Conservation (phyloP, 2,113 vertebrate genomes). For the Zosterops pallidus region DNA sequence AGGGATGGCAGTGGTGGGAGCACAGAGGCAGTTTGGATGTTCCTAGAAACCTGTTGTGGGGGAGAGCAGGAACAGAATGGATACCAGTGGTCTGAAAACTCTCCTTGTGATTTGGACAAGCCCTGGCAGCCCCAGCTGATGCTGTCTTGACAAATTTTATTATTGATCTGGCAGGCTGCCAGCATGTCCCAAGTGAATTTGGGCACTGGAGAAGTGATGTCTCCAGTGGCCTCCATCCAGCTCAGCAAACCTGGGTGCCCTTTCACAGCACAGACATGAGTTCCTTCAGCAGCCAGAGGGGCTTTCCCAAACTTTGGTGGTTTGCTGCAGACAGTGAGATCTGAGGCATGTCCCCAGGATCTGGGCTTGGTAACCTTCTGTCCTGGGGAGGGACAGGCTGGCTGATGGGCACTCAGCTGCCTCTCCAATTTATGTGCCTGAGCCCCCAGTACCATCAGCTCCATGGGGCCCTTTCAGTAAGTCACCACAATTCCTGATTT, state of each 20-base stretch:
- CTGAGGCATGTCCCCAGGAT: rapidly evolving
- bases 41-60: background rate
- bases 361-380: background rate
- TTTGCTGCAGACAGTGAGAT: background rate
- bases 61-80: background rate
- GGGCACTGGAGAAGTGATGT: background rate
- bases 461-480: background rate
- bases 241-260: background rate
- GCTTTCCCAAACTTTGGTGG: background rate
- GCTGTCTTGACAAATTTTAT: background rate
- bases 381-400: background rate
- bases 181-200: background rate
- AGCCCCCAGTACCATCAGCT: background rate
- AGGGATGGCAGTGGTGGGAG: background rate
- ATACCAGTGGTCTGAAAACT: background rate
- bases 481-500: background rate
- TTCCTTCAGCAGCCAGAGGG: background rate
- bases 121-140: background rate
- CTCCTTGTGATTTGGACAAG: background rate
- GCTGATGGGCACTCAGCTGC: background rate
- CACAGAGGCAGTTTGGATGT: rapidly evolving
- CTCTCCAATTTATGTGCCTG: background rate
- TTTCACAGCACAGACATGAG: background rate
- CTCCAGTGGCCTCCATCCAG: background rate
- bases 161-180: background rate